Evolutionary conservation across 2,113 vertebrate species (phyloP).

Genomic region (Rhinichthys klamathensis): DNA sequence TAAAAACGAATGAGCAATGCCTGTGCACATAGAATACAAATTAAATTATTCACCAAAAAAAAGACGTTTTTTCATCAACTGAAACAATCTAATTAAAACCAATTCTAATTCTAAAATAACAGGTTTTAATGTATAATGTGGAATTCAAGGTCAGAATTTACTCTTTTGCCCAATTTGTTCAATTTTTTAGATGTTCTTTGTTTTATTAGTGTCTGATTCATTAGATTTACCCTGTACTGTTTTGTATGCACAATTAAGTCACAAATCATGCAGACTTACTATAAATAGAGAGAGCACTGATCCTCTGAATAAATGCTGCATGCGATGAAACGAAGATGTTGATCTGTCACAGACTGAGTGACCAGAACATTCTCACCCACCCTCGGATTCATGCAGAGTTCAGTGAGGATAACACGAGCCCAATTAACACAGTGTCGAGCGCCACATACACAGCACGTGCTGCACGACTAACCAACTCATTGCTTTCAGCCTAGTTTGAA

Average conservation of each 20-base stretch:
- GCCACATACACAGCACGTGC: background rate
- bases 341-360: background rate
- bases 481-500: constrained; percentile 16
- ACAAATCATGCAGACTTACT: background rate
- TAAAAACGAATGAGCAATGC: background rate
- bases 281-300: background rate
- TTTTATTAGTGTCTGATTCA: background rate
- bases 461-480: background rate
- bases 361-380: background rate
- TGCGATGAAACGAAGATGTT: background rate
- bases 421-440: background rate
- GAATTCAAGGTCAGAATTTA: background rate
- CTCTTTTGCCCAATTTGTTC: background rate
- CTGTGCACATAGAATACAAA: background rate
- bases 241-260: background rate
- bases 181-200: background rate
- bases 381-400: constrained; percentile 26
- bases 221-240: background rate
- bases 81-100: background rate
- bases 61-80: background rate
- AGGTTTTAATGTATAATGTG: background rate
- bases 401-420: background rate
- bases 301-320: background rate
- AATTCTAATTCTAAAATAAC: background rate
- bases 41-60: background rate